phyloP scores from a whole-genome alignment of 2,888 invertebrate species.

The Cinara cedri region DNA sequence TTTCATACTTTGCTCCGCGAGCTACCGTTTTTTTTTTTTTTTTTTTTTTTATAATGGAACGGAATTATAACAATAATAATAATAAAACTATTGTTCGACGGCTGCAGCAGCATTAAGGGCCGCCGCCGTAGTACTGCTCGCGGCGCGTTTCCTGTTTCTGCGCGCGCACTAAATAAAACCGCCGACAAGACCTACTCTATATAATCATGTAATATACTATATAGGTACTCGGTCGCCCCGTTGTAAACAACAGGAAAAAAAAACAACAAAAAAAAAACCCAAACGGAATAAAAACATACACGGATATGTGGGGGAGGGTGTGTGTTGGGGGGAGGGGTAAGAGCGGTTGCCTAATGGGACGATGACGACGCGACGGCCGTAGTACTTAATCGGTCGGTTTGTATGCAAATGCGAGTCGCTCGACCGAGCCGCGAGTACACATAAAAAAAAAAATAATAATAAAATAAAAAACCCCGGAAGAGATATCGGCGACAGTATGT shows the following conservation, averaged over 20 bases:
- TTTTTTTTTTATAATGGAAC: no score
- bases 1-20: conserved; percentile 17
- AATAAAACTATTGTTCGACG: conserved; percentile 39
- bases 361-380: not conserved
- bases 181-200: no score
- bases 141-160: conserved; percentile 50
- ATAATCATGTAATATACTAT: no score
- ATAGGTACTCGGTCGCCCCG: conserved; percentile 39
- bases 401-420: conserved; percentile 40
- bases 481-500: no score
- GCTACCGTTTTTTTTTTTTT: conserved; percentile 20
- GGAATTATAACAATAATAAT: conserved; percentile 7
- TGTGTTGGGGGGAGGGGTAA: no score
- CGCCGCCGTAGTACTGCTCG: not conserved
- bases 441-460: not conserved
- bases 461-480: no score
- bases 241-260: not conserved
- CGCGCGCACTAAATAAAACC: not conserved
- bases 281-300: not conserved
- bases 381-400: conserved; percentile 36
- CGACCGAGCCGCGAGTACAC: not conserved
- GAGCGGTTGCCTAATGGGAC: conserved; percentile 42
- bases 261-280: not conserved
- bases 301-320: not conserved
- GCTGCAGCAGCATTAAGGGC: not conserved